phyloP scores from a whole-genome alignment of 2,888 invertebrate genomes.

The Hedya salicella region DNA sequence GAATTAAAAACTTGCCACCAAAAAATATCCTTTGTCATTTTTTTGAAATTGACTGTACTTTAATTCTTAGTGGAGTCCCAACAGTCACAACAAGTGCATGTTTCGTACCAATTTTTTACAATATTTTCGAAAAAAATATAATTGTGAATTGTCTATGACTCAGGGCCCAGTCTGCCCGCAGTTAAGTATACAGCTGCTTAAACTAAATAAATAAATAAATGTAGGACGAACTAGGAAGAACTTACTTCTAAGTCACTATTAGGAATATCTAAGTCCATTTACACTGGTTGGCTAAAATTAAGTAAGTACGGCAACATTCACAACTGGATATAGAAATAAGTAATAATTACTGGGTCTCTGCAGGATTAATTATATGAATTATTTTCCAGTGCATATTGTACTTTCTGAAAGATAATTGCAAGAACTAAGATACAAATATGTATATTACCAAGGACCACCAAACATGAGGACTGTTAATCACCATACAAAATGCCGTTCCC shows the following conservation, averaged over 20 bases:
- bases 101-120: constrained; percentile 21
- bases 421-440: no score
- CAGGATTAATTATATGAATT: no score
- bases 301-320: constrained; percentile 3
- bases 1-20: no score
- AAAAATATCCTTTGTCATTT: no score
- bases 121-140: not conserved
- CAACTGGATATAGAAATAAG: no score
- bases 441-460: no score
- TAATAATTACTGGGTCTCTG: not conserved
- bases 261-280: constrained; percentile 24
- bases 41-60: no score
- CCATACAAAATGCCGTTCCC: no score
- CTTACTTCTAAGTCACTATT: constrained; percentile 30
- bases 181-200: not conserved
- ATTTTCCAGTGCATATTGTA: no score
- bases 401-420: no score
- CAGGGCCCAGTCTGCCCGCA: not conserved
- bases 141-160: not conserved
- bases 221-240: constrained; percentile 10
- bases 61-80: constrained; percentile 3
- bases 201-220: constrained; percentile 19
- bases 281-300: constrained; percentile 18
- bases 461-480: no score
- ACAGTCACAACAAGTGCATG: constrained; percentile 21